Percentiles rank a stretch among this genome's conserved stretches.
Conservation (phyloP, 2,797 vertebrate genomes). For the Artibeus lituratus region DNA sequence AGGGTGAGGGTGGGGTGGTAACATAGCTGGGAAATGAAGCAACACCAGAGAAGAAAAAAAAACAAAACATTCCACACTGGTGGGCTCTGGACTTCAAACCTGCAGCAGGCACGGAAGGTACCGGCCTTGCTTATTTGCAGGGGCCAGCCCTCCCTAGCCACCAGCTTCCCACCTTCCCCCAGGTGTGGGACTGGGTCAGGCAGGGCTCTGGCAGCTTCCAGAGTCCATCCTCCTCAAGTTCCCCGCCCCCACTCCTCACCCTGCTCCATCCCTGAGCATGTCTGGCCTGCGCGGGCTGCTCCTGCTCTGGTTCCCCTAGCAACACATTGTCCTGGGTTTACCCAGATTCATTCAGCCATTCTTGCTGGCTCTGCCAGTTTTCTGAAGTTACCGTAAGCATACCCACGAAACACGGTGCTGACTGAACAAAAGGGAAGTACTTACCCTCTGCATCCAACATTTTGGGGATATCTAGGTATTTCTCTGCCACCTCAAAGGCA, state of each 20-base stretch:
- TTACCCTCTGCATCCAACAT: conserved; percentile 97
- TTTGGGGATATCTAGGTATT: conserved; percentile 96
- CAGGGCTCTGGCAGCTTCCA: background rate
- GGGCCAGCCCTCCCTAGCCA: background rate
- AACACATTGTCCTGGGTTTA: background rate
- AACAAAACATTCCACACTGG: conserved; percentile 35
- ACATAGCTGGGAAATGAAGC: conserved; percentile 45
- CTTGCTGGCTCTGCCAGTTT: background rate
- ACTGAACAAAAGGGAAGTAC: background rate
- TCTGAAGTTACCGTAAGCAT: background rate
- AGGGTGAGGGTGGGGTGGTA: background rate
- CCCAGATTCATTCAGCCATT: background rate
- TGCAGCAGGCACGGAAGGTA: background rate
- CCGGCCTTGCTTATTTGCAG: background rate
- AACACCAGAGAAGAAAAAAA: conserved; percentile 48
- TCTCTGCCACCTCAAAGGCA: conserved; percentile 97
- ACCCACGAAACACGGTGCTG: rapidly evolving
- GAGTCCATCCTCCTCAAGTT: background rate
- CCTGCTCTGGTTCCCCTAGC: background rate
- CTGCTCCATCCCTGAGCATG: background rate
- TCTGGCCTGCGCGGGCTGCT: background rate
- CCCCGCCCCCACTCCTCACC: too few relatives aligned
- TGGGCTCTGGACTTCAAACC: background rate
- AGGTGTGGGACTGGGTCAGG: background rate
- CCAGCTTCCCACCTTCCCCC: background rate